A percentile compares a stretch with the other conserved stretches of the same genome.
Evolutionary conservation across 2,888 invertebrate genomes (phyloP).

Genomic region (Geotrupes spiniger): DNA sequence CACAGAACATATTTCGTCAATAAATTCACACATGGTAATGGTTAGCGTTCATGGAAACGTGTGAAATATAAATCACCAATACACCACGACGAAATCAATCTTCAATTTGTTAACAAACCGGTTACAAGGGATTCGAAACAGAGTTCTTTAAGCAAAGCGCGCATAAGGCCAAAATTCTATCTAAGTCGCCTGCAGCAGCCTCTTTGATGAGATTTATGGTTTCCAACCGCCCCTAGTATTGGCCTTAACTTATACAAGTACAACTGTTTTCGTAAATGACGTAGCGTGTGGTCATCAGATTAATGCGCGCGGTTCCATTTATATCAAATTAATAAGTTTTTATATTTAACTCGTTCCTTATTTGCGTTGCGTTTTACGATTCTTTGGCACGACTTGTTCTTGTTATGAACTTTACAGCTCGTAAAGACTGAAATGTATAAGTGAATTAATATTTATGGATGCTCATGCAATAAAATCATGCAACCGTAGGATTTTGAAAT

Average conservation of each 20-base stretch:
- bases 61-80: constrained; percentile 33
- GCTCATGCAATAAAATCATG: constrained; percentile 20
- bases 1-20: not conserved
- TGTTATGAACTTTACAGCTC: constrained; percentile 23
- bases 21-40: constrained; percentile 20
- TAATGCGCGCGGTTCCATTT: constrained; percentile 24
- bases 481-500: constrained; percentile 21
- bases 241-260: constrained; percentile 20
- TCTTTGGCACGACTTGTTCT: constrained; percentile 26
- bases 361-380: constrained; percentile 24
- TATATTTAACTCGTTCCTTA: constrained; percentile 22
- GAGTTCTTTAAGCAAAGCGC: constrained; percentile 19
- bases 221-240: constrained; percentile 27
- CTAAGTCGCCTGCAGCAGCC: constrained; percentile 23
- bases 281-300: constrained; percentile 27
- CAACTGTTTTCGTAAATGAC: constrained; percentile 23
- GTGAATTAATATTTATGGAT: constrained; percentile 25
- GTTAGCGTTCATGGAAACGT: constrained; percentile 22
- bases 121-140: constrained; percentile 24
- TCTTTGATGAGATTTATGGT: constrained; percentile 25
- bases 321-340: constrained; percentile 29
- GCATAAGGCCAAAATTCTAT: constrained; percentile 23
- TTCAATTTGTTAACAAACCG: constrained; percentile 36
- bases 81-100: constrained; percentile 32
- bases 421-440: constrained; percentile 23